phyloP scores from a whole-genome alignment of 2,797 vertebrate species.

The Poeciliopsis presidionis region DNA sequence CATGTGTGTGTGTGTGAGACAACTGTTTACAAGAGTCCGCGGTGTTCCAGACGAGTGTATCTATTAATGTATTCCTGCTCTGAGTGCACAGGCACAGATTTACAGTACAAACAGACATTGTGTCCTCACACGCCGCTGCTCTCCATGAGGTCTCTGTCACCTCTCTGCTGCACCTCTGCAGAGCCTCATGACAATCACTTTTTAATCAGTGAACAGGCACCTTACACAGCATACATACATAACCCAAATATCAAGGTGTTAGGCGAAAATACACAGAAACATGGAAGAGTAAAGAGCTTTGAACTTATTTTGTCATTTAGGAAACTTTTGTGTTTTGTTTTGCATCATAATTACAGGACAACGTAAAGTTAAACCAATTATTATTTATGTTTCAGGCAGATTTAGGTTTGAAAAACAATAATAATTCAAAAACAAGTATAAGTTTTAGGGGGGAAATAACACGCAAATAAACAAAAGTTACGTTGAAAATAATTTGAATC shows the following conservation, averaged over 20 bases:
- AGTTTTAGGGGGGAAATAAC: background rate
- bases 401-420: background rate
- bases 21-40: constrained; percentile 77
- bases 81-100: constrained; percentile 72
- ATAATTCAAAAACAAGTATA: background rate
- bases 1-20: constrained; percentile 51
- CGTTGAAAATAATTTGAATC: background rate
- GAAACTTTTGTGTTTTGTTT: background rate
- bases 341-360: too few relatives aligned
- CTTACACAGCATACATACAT: background rate
- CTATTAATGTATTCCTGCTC: constrained; percentile 79
- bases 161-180: constrained; percentile 52
- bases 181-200: constrained; percentile 32
- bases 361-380: background rate
- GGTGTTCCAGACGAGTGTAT: constrained; percentile 76
- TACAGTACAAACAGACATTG: constrained; percentile 61
- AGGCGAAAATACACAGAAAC: background rate
- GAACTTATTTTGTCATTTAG: background rate
- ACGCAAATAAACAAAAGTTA: background rate
- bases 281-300: background rate
- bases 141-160: constrained; percentile 65
- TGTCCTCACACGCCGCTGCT: constrained; percentile 64
- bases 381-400: background rate
- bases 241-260: background rate
- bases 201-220: constrained; percentile 36